A percentile compares a stretch with the other conserved stretches of the same genome.
These are phyloP conservation scores for Choreutis nemorana DNA, from an alignment of 2,888 invertebrate species.

Conservation along the genomic window DNA sequence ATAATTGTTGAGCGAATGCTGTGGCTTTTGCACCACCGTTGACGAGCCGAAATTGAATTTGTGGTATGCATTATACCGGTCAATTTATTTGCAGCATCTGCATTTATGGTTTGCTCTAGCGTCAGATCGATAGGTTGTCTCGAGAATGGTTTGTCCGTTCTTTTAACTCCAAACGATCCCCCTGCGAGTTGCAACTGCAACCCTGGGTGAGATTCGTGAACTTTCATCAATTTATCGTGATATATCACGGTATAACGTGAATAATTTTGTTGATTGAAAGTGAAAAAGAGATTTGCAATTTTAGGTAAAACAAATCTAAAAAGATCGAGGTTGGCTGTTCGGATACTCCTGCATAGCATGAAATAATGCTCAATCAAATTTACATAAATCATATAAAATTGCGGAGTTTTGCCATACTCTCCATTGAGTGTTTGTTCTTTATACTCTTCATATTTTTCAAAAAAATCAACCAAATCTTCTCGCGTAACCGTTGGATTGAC, in stretches of 20 bases:
- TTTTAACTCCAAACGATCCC: slow-evolving; percentile 14
- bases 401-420: slow-evolving; percentile 9
- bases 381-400: slow-evolving; percentile 10
- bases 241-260: slow-evolving; percentile 14
- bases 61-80: slow-evolving; percentile 17
- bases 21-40: slow-evolving; percentile 12
- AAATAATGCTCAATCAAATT: slow-evolving; percentile 5
- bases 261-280: slow-evolving; percentile 14
- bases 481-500: slow-evolving; percentile 1
- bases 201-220: slow-evolving; percentile 12
- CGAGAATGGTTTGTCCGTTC: slow-evolving; percentile 14
- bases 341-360: slow-evolving; percentile 1
- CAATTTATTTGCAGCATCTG: slow-evolving; percentile 20
- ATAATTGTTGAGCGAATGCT: no score
- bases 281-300: slow-evolving; percentile 14
- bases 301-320: slow-evolving; percentile 6
- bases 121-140: slow-evolving; percentile 14
- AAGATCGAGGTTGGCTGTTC: not conserved
- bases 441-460: slow-evolving; percentile 1
- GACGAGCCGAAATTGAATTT: slow-evolving; percentile 14
- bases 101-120: slow-evolving; percentile 25
- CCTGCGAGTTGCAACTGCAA: slow-evolving; percentile 9
- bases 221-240: slow-evolving; percentile 12
- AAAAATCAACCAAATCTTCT: not conserved
- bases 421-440: slow-evolving; percentile 6